These are phyloP conservation scores for Sciurus niger DNA, from an alignment of 2,113 vertebrate species.

Conservation along the genomic window DNA sequence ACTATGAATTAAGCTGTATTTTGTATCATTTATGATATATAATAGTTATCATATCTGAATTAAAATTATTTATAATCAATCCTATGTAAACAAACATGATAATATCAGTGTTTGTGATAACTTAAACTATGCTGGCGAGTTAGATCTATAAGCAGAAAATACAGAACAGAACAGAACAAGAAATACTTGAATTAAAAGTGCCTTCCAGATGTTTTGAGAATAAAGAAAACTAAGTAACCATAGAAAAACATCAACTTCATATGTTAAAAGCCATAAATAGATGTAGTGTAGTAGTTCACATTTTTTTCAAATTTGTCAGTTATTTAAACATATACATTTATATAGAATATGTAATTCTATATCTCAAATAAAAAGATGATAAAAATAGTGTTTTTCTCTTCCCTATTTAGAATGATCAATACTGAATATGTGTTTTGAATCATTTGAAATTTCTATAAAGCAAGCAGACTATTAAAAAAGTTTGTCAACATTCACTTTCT, in stretches of 20 bases:
- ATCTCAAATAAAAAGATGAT: not conserved
- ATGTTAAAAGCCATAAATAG: not conserved
- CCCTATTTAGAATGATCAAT: not conserved
- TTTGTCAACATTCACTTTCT: not conserved
- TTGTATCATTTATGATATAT: not conserved
- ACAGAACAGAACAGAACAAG: not conserved
- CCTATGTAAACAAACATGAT: not conserved
- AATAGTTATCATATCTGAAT: not conserved
- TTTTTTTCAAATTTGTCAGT: not conserved
- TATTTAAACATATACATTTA: constrained; percentile 28
- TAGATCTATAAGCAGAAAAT: constrained; percentile 1
- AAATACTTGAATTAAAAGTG: constrained; percentile 1
- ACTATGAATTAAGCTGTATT: not conserved
- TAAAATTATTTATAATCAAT: not conserved
- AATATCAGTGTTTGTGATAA: not conserved
- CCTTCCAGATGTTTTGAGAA: not conserved
- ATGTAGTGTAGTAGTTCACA: not conserved
- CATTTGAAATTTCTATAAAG: not conserved
- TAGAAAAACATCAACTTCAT: not conserved
- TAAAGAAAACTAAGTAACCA: not conserved
- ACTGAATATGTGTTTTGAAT: not conserved
- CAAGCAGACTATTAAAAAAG: not conserved
- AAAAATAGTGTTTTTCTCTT: not conserved
- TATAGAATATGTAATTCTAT: not conserved
- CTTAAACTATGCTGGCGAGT: not conserved